Base-by-base conservation (phyloP, 2,113 vertebrate species). In the Eleginops maclovinus region DNA sequence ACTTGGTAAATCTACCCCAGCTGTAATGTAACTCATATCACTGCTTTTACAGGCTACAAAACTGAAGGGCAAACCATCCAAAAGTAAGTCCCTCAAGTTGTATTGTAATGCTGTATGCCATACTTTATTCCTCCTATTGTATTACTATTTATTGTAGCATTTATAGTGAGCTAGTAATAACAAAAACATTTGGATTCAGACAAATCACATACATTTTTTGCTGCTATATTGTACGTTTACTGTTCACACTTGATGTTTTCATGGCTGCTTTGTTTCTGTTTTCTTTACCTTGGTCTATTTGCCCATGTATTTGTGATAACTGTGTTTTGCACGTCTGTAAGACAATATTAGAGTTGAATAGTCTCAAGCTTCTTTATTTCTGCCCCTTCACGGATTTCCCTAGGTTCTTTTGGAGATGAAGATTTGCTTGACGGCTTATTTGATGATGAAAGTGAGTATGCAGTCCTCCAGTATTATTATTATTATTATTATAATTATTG, bases 381-480 rank as follows among this genome's bases (percentile, higher is more conserved):
- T 22, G 12, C 51, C 10, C 43, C 3, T 17, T 53, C 2, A 3
- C 49, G 14, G n/a, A 59, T 70, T 90, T 78, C 59, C 0, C 72
- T 78, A 96, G 96, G 70, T 64, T 94, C 93, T 22, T 82, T 93
- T 6, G 69, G n/a, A 77, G 87, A 86, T 12, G 92, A 94, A 72
- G 94, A 95, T 1, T 56, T 96, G 22, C 89, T 96, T 19, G 90
- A 75, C 63, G 94, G 94, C 73, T 93, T 96, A 21, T 91, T 96
- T 77, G 94, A 90, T 16, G 93, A 93, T 14, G 91, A 92, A 1
- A 91, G 96, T 96, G 94, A 92, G 92, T 88, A 22, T 46, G 50
- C 9, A 9, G 0, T 72, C 75, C 49, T 26, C 12, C 44, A 13
- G n/a, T 15, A 41, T 50, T 0, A 16, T 17, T 19, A 9, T 46